These are phyloP conservation scores for Scaptomyza graminum DNA, from an alignment of 1,140 invertebrate species.

Conservation along the genomic window DNA sequence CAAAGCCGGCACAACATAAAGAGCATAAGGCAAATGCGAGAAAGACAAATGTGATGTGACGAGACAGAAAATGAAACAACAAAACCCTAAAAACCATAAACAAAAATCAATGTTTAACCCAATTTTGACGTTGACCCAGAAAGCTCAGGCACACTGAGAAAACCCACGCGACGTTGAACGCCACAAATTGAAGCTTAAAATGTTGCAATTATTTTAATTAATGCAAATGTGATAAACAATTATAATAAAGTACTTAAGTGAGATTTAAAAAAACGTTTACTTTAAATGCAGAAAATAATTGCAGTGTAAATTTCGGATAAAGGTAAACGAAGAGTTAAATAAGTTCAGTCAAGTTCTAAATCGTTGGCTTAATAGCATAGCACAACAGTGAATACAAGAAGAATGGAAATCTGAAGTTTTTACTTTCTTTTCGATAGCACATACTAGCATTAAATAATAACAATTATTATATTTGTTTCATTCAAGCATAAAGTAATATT, in stretches of 20 bases:
- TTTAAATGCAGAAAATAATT: slow-evolving; percentile 15
- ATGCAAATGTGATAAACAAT: slow-evolving; percentile 33
- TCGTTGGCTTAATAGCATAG: too few relatives aligned
- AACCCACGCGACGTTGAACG: slow-evolving; percentile 31
- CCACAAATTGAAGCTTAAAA: slow-evolving; percentile 41
- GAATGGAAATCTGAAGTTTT: too few relatives aligned
- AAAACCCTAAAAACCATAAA: slow-evolving; percentile 46
- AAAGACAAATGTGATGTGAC: slow-evolving; percentile 5
- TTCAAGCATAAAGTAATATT: too few relatives aligned
- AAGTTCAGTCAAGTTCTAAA: too few relatives aligned
- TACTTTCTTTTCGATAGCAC: too few relatives aligned
- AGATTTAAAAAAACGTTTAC: slow-evolving; percentile 19
- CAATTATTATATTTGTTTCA: too few relatives aligned
- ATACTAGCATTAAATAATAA: too few relatives aligned
- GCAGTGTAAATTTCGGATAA: background rate
- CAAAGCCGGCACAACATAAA: slow-evolving; percentile 28
- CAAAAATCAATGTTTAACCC: slow-evolving; percentile 58
- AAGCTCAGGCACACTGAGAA: slow-evolving; percentile 6
- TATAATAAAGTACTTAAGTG: background rate
- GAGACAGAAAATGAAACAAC: background rate
- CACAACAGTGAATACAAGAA: too few relatives aligned
- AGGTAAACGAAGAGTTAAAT: background rate
- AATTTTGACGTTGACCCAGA: slow-evolving; percentile 50
- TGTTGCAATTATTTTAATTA: slow-evolving; percentile 57
- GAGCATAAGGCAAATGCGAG: slow-evolving; percentile 34